A percentile compares a stretch with the other conserved stretches of the same genome.
Conservation (phyloP, 2,888 invertebrate genomes). For the Chrysodeixis includens region DNA sequence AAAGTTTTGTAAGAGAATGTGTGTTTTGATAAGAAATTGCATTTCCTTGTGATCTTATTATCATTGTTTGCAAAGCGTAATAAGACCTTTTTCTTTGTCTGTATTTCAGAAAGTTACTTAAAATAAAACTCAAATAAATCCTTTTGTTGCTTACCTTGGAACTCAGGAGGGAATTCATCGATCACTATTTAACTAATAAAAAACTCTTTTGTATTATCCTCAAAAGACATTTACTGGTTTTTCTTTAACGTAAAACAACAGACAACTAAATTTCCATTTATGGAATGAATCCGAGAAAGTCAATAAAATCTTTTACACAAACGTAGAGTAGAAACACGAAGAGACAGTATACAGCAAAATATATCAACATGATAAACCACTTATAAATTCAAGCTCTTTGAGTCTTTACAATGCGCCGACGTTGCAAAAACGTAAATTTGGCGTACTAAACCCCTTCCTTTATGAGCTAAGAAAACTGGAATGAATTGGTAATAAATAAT, state of each 20-base stretch:
- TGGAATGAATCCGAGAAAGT: slow-evolving; percentile 25
- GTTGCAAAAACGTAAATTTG: slow-evolving; percentile 42
- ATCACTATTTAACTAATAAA: slow-evolving; percentile 2
- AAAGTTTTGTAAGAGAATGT: slow-evolving; percentile 36
- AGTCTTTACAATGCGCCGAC: slow-evolving; percentile 18
- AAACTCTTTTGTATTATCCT: neutral
- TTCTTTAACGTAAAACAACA: slow-evolving; percentile 38
- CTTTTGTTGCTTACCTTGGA: neutral
- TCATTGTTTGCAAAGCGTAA: neutral
- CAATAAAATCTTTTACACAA: slow-evolving; percentile 42
- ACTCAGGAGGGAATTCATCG: neutral
- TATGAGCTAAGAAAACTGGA: slow-evolving; percentile 54
- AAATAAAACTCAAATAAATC: neutral
- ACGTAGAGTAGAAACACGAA: slow-evolving; percentile 42
- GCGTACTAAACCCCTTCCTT: slow-evolving; percentile 34
- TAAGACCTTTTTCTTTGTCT: neutral
- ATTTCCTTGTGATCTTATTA: slow-evolving; percentile 19
- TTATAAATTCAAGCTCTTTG: slow-evolving; percentile 21
- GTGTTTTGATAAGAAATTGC: slow-evolving; percentile 30
- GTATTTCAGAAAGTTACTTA: no score
- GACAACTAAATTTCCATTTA: slow-evolving; percentile 31
- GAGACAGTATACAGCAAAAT: slow-evolving; percentile 24
- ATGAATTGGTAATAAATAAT: slow-evolving; percentile 68
- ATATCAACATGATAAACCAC: slow-evolving; percentile 24
- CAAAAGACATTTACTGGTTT: neutral